phyloP scores from a whole-genome alignment of 2,888 invertebrate species.

The Megastigmus dorsalis region DNA sequence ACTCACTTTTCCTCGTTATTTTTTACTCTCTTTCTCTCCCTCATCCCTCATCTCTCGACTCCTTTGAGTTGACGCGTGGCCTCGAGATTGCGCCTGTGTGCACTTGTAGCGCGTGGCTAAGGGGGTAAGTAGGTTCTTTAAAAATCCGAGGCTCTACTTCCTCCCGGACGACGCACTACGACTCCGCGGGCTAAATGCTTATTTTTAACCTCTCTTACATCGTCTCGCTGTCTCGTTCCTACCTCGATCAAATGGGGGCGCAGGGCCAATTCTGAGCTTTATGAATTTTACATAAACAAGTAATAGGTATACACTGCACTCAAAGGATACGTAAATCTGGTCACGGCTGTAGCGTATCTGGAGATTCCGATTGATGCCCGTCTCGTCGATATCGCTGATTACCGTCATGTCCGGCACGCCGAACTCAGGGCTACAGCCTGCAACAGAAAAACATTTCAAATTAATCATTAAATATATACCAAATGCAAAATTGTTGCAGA shows the following conservation, averaged over 20 bases:
- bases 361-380: conserved; percentile 91
- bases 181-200: neutral
- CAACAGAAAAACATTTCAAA: conserved; percentile 58
- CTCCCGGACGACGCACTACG: neutral
- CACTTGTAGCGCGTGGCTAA: conserved; percentile 22
- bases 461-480: neutral
- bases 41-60: neutral
- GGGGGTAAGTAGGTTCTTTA: conserved; percentile 58
- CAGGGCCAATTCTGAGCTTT: no score
- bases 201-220: conserved; percentile 16
- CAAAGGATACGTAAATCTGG: conserved; percentile 95
- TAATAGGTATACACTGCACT: no score
- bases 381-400: conserved; percentile 92
- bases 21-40: no score
- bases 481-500: neutral
- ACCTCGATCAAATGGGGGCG: no score
- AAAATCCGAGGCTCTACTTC: conserved; percentile 41
- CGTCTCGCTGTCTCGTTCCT: no score
- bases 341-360: conserved; percentile 87
- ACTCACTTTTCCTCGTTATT: no score
- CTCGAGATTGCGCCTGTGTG: neutral
- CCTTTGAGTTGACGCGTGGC: no score
- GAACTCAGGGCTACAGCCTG: conserved; percentile 78
- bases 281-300: no score
- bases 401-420: conserved; percentile 94